Percentiles rank a stretch among this genome's conserved stretches.
These are phyloP conservation scores for Caenorhabditis uteleia DNA, from an alignment of 2,888 invertebrate species.

Conservation along the genomic window DNA sequence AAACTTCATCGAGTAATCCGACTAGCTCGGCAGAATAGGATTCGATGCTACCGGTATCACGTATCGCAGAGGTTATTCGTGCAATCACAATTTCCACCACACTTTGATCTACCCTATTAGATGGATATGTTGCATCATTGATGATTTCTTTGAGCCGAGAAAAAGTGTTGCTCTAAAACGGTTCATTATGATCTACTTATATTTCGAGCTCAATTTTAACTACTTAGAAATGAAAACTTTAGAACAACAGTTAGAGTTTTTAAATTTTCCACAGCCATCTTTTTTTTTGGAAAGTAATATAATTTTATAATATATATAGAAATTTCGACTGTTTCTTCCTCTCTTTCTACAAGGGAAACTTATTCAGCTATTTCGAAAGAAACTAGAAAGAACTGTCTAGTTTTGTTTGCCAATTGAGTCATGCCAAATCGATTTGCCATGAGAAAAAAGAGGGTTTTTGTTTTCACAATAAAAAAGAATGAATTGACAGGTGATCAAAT, in stretches of 20 bases:
- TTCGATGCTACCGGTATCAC: slow-evolving; percentile 85
- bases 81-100: slow-evolving; percentile 93
- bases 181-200: no score
- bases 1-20: slow-evolving; percentile 83
- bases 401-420: no score
- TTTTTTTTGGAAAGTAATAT: no score
- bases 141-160: slow-evolving; percentile 79
- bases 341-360: background rate
- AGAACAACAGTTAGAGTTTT: background rate
- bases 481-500: no score
- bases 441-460: no score
- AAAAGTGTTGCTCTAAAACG: slow-evolving; percentile 77
- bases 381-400: no score
- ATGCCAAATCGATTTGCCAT: no score
- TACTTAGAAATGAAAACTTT: no score
- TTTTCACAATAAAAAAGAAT: background rate
- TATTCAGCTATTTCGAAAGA: no score
- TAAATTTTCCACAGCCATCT: no score
- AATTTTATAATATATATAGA: no score
- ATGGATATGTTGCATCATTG: slow-evolving; percentile 82
- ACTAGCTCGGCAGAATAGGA: slow-evolving; percentile 85
- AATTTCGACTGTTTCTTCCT: background rate
- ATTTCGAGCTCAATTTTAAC: no score
- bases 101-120: slow-evolving; percentile 79
- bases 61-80: slow-evolving; percentile 85